Conservation (phyloP, 2,797 vertebrate species). For the Morus bassanus region DNA sequence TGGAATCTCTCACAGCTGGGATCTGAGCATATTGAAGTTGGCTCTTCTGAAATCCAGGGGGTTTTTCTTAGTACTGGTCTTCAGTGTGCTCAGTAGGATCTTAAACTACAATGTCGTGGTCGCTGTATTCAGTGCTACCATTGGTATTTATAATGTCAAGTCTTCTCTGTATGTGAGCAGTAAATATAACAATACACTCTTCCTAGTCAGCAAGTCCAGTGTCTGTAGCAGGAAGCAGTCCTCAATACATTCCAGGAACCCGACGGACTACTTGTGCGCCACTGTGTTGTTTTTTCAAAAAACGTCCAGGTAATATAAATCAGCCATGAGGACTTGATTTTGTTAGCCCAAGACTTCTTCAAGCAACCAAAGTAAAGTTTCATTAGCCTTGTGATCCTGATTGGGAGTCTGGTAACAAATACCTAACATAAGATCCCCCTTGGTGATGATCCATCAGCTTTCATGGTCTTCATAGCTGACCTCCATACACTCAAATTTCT, state of each 20-base stretch:
- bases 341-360: background rate
- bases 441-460: background rate
- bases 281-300: background rate
- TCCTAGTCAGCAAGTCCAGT: background rate
- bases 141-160: background rate
- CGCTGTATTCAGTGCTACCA: background rate
- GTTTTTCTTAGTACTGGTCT: background rate
- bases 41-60: background rate
- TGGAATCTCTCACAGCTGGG: background rate
- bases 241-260: background rate
- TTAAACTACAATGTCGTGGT: background rate
- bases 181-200: background rate
- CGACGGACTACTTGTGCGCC: background rate
- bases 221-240: background rate
- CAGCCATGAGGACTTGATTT: background rate
- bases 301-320: background rate
- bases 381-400: accelerated
- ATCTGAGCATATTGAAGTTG: background rate
- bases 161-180: background rate
- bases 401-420: background rate
- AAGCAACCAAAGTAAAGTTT: background rate
- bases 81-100: too few species aligned
- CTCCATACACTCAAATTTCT: background rate
- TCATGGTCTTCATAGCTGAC: background rate
- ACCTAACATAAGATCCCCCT: background rate